phyloP scores from a whole-genome alignment of 23 tunicate species.

The Styela plicata region DNA sequence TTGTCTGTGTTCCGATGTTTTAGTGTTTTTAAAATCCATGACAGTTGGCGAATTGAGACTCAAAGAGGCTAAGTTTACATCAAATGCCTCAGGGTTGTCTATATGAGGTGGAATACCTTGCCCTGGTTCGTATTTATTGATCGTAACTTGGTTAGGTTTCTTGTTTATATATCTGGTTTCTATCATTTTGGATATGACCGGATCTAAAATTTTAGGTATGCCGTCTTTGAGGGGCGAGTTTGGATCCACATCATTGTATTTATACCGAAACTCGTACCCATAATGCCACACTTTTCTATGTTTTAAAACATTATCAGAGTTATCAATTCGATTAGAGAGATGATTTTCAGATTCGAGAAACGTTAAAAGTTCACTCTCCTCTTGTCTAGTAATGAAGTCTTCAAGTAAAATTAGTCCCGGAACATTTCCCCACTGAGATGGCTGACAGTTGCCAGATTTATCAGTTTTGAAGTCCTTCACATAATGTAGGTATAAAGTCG shows the following conservation, averaged over 20 bases:
- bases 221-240: conserved; percentile 42
- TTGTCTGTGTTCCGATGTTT: conserved; percentile 16
- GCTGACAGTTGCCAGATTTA: neutral
- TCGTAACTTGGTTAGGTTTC: conserved; percentile 83
- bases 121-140: conserved; percentile 90
- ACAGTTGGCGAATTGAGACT: conserved; percentile 58
- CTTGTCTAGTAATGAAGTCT: conserved; percentile 55
- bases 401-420: conserved; percentile 54
- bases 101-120: conserved; percentile 96
- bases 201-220: conserved; percentile 19
- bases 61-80: conserved; percentile 38
- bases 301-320: conserved; percentile 43
- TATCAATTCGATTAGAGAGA: neutral
- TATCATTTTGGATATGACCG: conserved; percentile 19
- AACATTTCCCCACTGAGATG: conserved; percentile 3
- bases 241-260: conserved; percentile 70
- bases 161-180: conserved; percentile 9
- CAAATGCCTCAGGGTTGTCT: conserved; percentile 89
- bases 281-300: conserved; percentile 77
- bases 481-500: conserved; percentile 16
- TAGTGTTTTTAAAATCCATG: conserved; percentile 59
- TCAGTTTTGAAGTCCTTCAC: neutral
- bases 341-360: conserved; percentile 38
- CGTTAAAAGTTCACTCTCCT: conserved; percentile 40
- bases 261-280: conserved; percentile 88